Evolutionary conservation across 2,888 invertebrate genomes (phyloP).

Genomic region (Dynastes maya): DNA sequence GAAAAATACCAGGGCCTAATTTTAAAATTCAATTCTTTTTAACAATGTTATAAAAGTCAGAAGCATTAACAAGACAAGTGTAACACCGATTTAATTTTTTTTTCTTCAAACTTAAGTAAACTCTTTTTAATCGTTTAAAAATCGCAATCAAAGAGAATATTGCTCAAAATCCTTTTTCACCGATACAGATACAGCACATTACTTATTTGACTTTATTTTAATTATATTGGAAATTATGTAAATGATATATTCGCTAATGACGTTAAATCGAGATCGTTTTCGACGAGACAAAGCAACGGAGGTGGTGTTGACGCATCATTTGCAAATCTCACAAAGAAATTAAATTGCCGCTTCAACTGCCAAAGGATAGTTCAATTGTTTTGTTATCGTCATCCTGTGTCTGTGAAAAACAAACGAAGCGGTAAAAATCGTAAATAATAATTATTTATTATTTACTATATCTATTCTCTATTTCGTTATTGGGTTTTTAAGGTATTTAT

Average conservation of each 20-base stretch:
- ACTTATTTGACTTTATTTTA: not conserved
- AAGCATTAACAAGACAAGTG: no score
- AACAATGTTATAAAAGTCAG: no score
- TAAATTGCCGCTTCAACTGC: constrained; percentile 26
- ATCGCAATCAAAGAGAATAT: not conserved
- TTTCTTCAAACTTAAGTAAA: no score
- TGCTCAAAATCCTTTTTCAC: not conserved
- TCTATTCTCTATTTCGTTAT: no score
- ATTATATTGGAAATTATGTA: not conserved
- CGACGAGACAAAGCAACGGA: not conserved
- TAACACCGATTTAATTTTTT: no score
- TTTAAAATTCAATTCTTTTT: no score
- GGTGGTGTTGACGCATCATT: constrained; percentile 15
- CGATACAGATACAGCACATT: not conserved
- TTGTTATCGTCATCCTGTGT: not conserved
- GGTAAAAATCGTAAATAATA: not conserved
- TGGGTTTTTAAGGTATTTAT: no score
- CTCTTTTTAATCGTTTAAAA: not conserved
- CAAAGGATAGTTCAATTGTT: constrained; percentile 23
- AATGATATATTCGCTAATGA: constrained; percentile 7
- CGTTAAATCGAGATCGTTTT: constrained; percentile 10
- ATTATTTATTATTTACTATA: no score
- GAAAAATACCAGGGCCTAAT: no score
- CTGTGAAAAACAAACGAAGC: not conserved
- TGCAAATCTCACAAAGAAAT: constrained; percentile 22